Percentiles rank a stretch among this genome's conserved stretches.
These are phyloP conservation scores for Entomobrya proxima DNA, from an alignment of 2,888 invertebrate genomes.

Conservation along the genomic window DNA sequence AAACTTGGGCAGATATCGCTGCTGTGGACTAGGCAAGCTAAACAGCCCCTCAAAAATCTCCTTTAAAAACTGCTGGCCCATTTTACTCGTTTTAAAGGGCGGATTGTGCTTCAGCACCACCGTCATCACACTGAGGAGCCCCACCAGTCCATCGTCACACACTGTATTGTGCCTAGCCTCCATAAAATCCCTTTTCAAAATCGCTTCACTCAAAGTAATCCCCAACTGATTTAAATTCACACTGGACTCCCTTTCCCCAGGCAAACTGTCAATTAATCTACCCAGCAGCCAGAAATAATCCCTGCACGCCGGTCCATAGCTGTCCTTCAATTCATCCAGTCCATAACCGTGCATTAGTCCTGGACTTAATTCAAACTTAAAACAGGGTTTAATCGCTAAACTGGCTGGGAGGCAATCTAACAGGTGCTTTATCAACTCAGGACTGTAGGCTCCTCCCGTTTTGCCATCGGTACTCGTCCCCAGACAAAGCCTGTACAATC, in stretches of 20 bases:
- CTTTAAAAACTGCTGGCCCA: slow-evolving; percentile 84
- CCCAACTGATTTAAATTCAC: slow-evolving; percentile 85
- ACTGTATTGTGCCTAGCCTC: slow-evolving; percentile 88
- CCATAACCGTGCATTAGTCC: slow-evolving; percentile 76
- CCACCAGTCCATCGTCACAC: slow-evolving; percentile 94
- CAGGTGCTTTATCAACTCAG: slow-evolving; percentile 87
- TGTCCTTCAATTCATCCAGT: slow-evolving; percentile 91
- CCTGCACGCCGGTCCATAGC: slow-evolving; percentile 94
- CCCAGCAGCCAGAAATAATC: slow-evolving; percentile 97
- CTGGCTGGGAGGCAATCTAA: slow-evolving; percentile 89
- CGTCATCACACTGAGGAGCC: slow-evolving; percentile 90
- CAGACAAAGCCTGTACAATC: slow-evolving; percentile 91
- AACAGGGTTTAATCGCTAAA: slow-evolving; percentile 86
- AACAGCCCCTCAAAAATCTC: slow-evolving; percentile 89
- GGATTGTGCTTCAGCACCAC: slow-evolving; percentile 93
- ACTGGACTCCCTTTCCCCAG: slow-evolving; percentile 78
- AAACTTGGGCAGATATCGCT: slow-evolving; percentile 93
- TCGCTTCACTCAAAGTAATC: slow-evolving; percentile 84
- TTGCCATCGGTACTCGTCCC: slow-evolving; percentile 80
- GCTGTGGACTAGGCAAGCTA: slow-evolving; percentile 90
- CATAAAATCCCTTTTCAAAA: slow-evolving; percentile 87
- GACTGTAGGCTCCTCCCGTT: slow-evolving; percentile 74
- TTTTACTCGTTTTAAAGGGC: slow-evolving; percentile 88
- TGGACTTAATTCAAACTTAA: slow-evolving; percentile 77
- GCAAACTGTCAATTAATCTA: slow-evolving; percentile 88